Base-by-base conservation (phyloP, 2,888 invertebrate genomes). In the Heteromyza rotundicornis region DNA sequence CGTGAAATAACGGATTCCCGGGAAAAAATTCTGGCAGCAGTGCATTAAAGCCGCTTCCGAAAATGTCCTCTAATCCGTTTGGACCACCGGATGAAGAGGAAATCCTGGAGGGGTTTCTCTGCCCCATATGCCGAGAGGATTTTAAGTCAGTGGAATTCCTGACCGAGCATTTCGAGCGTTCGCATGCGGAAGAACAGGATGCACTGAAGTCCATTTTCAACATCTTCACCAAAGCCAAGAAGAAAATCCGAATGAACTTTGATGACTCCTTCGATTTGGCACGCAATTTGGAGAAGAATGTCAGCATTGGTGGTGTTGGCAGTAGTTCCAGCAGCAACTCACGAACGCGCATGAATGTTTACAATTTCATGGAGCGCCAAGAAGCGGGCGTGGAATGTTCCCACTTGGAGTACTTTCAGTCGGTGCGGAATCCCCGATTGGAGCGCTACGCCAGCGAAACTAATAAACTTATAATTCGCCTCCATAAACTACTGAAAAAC, bases 361-460 rank as follows among this genome's bases (percentile, higher is more conserved):
- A 72, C 58, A 79, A 75, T 57, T 71, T 70, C 32, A 78, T 77
- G 75, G 64, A 69, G 5, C 70, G 76, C 47, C 87, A 87, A 66
- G 85, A 84, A 57, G 84, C 74, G 8, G 83, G 83, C 2, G 75
- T 74, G 0, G 80, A 81, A 62, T 73, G 76, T 53, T 88, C 87
- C 64, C 90, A 92, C 70, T 90, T 90, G 5, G 89, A 90, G 52
- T 89, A 89, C 77, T 95, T 94, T 79, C 92, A 90, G 77, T 87
- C 87, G 14, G 86, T 90, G 17, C 72, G 92, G 66, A 89, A 89
- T 74, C 84, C 86, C 1, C 86, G 92, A 62, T 85, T 97, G 63
- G 96, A 98, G 83, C 89, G 95, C 72, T 93, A 92, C 79, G 94
- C 96, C 0, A 90, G 94, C 10, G 96, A 98, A 84, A 98, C 97